These are phyloP conservation scores for Elephas maximus DNA, from an alignment of 2,113 vertebrate genomes.

Conservation along the genomic window DNA sequence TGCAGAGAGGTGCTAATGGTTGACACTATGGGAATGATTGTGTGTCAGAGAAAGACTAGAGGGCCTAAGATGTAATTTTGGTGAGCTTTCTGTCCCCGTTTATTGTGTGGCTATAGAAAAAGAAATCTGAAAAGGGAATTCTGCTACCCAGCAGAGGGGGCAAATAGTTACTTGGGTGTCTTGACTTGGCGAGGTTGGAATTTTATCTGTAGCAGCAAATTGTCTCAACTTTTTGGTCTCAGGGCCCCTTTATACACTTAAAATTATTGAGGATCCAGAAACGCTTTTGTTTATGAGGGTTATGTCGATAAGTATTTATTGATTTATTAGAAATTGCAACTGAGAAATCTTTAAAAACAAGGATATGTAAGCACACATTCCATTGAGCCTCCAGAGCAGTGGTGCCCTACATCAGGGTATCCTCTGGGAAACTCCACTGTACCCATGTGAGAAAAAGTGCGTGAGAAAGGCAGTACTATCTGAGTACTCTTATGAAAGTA, in stretches of 20 bases:
- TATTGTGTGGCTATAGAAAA: neutral
- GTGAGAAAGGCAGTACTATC: neutral
- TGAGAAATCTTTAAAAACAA: slow-evolving; percentile 18
- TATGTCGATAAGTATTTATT: neutral
- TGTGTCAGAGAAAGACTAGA: neutral
- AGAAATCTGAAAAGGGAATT: slow-evolving; percentile 4
- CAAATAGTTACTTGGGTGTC: neutral
- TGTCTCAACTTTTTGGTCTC: neutral
- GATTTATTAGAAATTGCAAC: neutral
- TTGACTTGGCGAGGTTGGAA: neutral
- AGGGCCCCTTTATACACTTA: neutral
- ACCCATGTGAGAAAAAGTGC: neutral
- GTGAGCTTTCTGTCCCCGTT: neutral
- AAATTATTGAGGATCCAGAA: neutral
- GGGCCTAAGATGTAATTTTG: neutral
- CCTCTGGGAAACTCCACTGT: neutral
- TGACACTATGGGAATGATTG: neutral
- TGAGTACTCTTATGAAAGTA: neutral
- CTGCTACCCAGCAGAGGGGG: neutral
- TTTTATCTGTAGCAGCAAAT: neutral
- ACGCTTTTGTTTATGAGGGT: neutral
- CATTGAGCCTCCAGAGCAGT: neutral
- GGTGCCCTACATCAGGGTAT: neutral
- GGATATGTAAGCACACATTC: neutral
- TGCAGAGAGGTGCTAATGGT: neutral